A percentile compares a stretch with the other conserved stretches of the same genome.
Conservation (phyloP, 35 echinoderm and acorn worm species). For the Ptychodera flava region DNA sequence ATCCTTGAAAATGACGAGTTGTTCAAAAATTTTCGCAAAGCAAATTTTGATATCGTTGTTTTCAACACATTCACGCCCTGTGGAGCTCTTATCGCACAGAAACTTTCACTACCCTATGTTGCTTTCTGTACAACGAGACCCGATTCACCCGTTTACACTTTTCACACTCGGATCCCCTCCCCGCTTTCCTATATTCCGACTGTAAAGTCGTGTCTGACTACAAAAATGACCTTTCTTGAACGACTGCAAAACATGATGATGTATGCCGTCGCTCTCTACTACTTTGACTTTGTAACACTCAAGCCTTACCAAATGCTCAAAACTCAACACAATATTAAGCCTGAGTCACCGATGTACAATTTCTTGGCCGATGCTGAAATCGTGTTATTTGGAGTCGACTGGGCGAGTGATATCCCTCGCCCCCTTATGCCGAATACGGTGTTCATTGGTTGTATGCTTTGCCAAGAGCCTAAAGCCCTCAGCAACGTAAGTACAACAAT, state of each 20-base stretch:
- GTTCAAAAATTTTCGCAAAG: not conserved
- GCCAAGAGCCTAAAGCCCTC: slow-evolving; percentile 5
- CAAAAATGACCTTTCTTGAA: not conserved
- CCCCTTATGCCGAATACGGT: slow-evolving; percentile 30
- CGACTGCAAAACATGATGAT: not conserved
- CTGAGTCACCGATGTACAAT: slow-evolving; percentile 1
- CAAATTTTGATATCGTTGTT: not conserved
- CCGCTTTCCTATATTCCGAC: not conserved
- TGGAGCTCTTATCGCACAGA: not conserved
- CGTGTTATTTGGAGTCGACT: slow-evolving; percentile 24
- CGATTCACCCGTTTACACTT: not conserved
- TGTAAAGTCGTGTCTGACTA: not conserved
- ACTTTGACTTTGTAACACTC: not conserved
- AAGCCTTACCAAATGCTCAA: slow-evolving; percentile 23
- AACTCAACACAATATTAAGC: slow-evolving; percentile 11
- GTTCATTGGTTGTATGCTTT: slow-evolving; percentile 19
- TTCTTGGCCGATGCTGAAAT: slow-evolving; percentile 18
- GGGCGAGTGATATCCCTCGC: slow-evolving; percentile 26
- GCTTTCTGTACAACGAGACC: not conserved
- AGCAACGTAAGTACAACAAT: slow-evolving; percentile 9
- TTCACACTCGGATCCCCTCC: not conserved
- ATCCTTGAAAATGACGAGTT: not conserved
- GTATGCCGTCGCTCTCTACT: not conserved
- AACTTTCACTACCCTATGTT: not conserved
- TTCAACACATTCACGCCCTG: not conserved